Base-by-base conservation (phyloP, 1,140 invertebrate species). In the Drosophila carrolli region DNA sequence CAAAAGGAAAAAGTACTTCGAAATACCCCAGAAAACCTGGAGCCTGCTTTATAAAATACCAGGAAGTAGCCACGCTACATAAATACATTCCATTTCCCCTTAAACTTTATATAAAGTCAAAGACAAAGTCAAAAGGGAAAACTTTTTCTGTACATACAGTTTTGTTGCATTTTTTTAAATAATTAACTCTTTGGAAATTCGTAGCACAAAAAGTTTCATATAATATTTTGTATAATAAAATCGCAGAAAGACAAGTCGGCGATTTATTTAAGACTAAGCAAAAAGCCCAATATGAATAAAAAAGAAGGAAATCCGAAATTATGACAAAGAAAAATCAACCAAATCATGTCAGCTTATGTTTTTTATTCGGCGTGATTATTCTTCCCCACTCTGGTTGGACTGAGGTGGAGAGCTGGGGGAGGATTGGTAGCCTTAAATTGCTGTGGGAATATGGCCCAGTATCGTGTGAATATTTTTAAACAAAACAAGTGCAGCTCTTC, bases 401-500 rank as follows among this genome's bases (percentile, higher is more conserved):
- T 51, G 44, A 46, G 37, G 23, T 48, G 46, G 13, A 19, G 62
- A 27, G 16, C 11, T 35, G 29, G 48, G 41, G 37, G 29, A 27
- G 51, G 59, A 23, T 19, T 44, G 60, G 47, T 13, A 46, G 63
- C 78, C 80, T 77, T 43, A 88, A 88, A 89, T 89, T 77, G 83
- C 56, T 81, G 71, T 88, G 83, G 72, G 83, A 88, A 88, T 79
- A 65, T 47, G 56, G 59, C 81, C 71, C 79, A 68, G 55, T 82
- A 68, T 80, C 83, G 83, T 88, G 84, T 88, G 83, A 88, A 88
- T 59, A 79, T 76, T 75, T 72, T 81, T 75, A 63, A 86, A 85
- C 81, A 68, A 88, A 78, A 81, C 82, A 88, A 86, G 83, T 88
- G 83, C 83, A 83, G 48, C 61, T 77, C 83, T 88, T 88, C 83